Conservation (phyloP, 2,113 vertebrate genomes). For the Junco hyemalis region DNA sequence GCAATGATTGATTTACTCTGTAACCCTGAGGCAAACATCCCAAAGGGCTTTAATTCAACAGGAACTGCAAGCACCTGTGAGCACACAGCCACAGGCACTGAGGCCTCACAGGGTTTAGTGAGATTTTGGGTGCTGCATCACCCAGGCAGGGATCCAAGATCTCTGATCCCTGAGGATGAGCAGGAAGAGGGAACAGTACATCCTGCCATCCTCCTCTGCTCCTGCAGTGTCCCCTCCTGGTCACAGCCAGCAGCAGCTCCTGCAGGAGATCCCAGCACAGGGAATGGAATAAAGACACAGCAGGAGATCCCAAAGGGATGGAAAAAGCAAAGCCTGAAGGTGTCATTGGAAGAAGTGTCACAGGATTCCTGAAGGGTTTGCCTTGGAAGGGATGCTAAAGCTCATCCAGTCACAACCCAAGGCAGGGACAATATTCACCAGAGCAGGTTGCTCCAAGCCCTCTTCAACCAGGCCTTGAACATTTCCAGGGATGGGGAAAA, state of each 20-base stretch:
- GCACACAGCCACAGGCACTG: fast-evolving
- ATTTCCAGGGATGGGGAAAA: neutral
- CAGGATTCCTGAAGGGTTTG: neutral
- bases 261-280: neutral
- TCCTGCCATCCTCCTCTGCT: neutral
- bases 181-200: neutral
- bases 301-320: neutral
- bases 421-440: neutral
- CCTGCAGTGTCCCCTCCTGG: conserved; percentile 39
- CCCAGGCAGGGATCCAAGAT: neutral
- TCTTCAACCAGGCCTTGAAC: no score
- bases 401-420: neutral
- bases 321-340: fast-evolving
- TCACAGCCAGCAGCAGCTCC: neutral
- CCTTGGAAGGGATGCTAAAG: neutral
- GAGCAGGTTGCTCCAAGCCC: neutral
- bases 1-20: neutral
- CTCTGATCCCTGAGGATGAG: neutral
- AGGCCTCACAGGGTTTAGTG: fast-evolving
- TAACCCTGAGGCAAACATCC: neutral
- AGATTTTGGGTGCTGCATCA: neutral
- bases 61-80: neutral
- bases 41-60: neutral
- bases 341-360: neutral
- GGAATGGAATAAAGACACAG: neutral